phyloP scores from a whole-genome alignment of 2,888 invertebrate genomes.

The Parelbella ahira region DNA sequence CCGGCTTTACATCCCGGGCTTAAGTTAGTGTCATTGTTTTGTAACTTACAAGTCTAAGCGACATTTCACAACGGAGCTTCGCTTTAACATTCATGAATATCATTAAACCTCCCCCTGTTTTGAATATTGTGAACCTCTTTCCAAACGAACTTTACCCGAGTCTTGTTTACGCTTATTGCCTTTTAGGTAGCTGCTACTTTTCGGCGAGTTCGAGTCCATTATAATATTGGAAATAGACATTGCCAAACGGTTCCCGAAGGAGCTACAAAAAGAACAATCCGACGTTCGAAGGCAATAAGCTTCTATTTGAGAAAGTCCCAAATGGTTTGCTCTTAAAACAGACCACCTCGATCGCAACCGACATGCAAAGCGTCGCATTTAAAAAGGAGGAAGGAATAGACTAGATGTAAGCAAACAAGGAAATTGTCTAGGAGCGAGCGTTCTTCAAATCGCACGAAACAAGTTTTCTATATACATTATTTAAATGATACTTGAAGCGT shows the following conservation, averaged over 20 bases:
- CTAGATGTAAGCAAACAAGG: conserved; percentile 61
- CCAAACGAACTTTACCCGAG: conserved; percentile 53
- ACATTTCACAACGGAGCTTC: conserved; percentile 67
- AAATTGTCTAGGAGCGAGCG: conserved; percentile 56
- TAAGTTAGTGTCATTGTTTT: conserved; percentile 76
- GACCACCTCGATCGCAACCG: conserved; percentile 55
- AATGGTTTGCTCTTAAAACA: conserved; percentile 63
- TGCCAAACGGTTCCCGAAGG: conserved; percentile 40
- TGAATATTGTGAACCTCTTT: conserved; percentile 61
- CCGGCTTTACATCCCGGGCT: conserved; percentile 66
- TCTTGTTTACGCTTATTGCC: conserved; percentile 63
- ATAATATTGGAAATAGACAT: conserved; percentile 50
- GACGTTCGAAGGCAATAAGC: conserved; percentile 57
- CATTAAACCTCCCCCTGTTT: conserved; percentile 68
- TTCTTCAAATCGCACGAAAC: conserved; percentile 53
- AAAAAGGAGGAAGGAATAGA: conserved; percentile 60
- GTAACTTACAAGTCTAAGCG: conserved; percentile 73
- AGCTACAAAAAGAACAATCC: conserved; percentile 55
- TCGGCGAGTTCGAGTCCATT: conserved; percentile 40
- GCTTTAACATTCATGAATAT: conserved; percentile 75
- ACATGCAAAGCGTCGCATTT: conserved; percentile 65
- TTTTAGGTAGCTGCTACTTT: conserved; percentile 48
- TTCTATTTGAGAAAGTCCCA: conserved; percentile 59
- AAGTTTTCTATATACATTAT: conserved; percentile 70
- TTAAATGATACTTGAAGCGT: conserved; percentile 61